These are phyloP conservation scores for Anguilla pacifica DNA, from an alignment of 2,797 vertebrate species.

Conservation along the genomic window DNA sequence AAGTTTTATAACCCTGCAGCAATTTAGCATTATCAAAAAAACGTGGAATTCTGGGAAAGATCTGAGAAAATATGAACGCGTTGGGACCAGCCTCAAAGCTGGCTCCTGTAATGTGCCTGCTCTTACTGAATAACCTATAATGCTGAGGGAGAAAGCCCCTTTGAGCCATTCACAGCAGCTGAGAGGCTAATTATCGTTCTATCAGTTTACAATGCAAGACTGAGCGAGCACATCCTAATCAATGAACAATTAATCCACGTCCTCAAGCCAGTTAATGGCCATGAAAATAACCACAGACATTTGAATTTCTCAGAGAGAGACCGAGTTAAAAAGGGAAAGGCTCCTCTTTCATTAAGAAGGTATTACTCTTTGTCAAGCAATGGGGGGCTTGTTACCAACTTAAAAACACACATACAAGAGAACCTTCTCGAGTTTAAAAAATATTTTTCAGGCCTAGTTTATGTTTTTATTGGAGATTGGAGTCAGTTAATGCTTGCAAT, in stretches of 20 bases:
- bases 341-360: background rate
- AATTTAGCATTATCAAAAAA: background rate
- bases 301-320: background rate
- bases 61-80: background rate
- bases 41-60: background rate
- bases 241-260: background rate
- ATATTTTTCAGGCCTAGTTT: background rate
- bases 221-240: background rate
- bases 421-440: background rate
- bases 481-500: background rate
- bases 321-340: background rate
- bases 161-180: constrained; percentile 1
- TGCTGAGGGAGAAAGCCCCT: background rate
- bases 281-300: background rate
- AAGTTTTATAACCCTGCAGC: background rate
- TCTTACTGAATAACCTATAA: background rate
- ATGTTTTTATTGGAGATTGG: background rate
- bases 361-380: background rate
- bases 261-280: background rate
- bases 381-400: background rate
- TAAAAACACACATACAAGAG: background rate
- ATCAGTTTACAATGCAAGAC: background rate
- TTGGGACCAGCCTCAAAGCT: background rate
- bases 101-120: background rate
- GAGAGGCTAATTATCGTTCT: background rate